A percentile compares a stretch with the other conserved stretches of the same genome.
Conservation (phyloP, 2,113 vertebrate genomes). For the Indicator maculatus region DNA sequence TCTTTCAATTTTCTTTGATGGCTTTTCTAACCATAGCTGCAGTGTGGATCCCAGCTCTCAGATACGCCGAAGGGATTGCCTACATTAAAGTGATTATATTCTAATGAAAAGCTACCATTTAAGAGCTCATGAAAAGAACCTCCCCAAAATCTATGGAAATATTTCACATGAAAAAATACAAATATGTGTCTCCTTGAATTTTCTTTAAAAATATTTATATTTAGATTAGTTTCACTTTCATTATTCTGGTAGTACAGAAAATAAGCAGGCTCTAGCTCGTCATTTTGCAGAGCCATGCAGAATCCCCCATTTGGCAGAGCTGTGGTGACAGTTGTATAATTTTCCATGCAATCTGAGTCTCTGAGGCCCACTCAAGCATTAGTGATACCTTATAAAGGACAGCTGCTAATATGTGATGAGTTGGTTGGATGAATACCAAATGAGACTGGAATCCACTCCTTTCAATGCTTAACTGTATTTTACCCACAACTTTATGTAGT, state of each 20-base stretch:
- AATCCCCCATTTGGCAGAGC: neutral
- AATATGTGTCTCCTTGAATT: neutral
- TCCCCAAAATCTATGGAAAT: neutral
- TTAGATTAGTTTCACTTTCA: neutral
- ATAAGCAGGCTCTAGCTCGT: neutral
- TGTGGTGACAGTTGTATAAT: neutral
- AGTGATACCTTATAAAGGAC: conserved; percentile 30
- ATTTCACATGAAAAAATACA: neutral
- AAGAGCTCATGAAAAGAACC: neutral
- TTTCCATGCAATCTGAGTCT: conserved; percentile 8
- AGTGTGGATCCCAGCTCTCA: neutral
- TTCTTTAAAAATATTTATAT: neutral
- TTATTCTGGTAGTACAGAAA: neutral
- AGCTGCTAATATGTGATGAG: conserved; percentile 4
- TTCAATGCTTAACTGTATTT: neutral
- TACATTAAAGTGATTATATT: neutral
- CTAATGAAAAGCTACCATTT: neutral
- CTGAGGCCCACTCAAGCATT: neutral
- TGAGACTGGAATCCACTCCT: neutral
- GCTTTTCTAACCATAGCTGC: neutral
- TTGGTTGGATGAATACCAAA: conserved; percentile 23
- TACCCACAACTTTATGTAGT: neutral
- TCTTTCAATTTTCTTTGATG: neutral
- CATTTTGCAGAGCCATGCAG: neutral
- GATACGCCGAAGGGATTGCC: conserved; percentile 4